Evolutionary conservation across 2,888 invertebrate genomes (phyloP), one percentile per base, ranked within the genome.

Genomic region (Dicycla oo): DNA sequence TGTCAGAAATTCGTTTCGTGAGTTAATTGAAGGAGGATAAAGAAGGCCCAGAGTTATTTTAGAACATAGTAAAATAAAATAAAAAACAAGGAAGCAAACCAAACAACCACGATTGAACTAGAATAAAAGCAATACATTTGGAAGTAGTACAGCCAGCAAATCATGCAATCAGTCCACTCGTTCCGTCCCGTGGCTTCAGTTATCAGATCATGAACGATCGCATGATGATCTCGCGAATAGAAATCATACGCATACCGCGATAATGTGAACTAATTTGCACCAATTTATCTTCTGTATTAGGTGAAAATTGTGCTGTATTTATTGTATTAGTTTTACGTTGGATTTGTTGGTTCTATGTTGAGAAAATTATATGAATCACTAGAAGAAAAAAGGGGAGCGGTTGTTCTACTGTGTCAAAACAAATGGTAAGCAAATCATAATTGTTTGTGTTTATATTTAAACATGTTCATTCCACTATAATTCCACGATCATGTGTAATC

Each of bases 181-280:
- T 87, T 87, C 86, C 84, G 79, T 69, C 79, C 79, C 64, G 79
- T 74, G 84, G 73, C 65, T 78, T 66, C 65, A 82, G 75, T 88
- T 90, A 92, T 91, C 88, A 92, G 92, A 91, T 89, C 92, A 91
- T 91, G 89, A 91, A 90, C 70, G 73, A 87, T 91, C 86, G 91
- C 91, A 89, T 91, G 90, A 62, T 71, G 70, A 69, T 78, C 79
- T 76, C 75, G 74, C 75, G 66, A 90, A 86, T 92, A 92, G 92
- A 91, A 91, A 92, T 88, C 89, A 82, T 82, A 84, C 80, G 65
- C 82, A 81, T 83, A 80, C 81, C 84, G 66, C 80, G 66, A 23
- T 56, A 71, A 80, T 83, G 65, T 75, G 64, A 40, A 75, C 76
- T 75, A 77, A 76, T 83, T 80, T 79, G 70, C 75, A 49, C 54